phyloP scores from a whole-genome alignment of 2,888 invertebrate genomes.

The Athalia cordata region DNA sequence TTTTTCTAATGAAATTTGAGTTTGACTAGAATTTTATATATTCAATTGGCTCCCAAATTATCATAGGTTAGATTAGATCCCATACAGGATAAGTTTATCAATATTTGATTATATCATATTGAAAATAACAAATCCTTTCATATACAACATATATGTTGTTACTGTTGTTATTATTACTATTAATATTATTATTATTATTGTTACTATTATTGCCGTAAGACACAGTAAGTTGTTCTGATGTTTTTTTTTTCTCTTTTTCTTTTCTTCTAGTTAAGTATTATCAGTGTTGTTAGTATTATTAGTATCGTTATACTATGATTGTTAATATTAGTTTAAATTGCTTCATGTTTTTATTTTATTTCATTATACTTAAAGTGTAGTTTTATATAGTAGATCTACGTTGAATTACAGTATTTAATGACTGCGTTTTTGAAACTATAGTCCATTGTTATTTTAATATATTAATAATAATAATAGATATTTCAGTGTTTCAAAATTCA shows the following conservation, averaged over 20 bases:
- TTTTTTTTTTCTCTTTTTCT: slow-evolving; percentile 6
- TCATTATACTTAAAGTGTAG: neutral
- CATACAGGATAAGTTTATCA: neutral
- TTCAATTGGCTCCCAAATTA: no score
- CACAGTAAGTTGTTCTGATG: slow-evolving; percentile 52
- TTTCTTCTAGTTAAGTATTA: slow-evolving; percentile 12
- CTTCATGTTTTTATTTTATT: slow-evolving; percentile 36
- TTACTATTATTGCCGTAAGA: slow-evolving; percentile 55
- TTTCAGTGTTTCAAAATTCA: slow-evolving; percentile 41
- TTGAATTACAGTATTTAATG: slow-evolving; percentile 50
- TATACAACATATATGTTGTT: neutral
- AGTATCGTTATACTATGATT: slow-evolving; percentile 49
- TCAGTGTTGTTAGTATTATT: slow-evolving; percentile 20
- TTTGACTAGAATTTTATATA: no score
- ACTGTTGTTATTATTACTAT: neutral
- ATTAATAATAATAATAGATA: neutral
- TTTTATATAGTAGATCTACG: slow-evolving; percentile 15
- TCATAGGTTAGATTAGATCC: no score
- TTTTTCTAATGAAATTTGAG: no score
- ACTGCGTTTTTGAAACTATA: slow-evolving; percentile 43
- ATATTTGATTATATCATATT: slow-evolving; percentile 10
- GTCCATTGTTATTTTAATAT: slow-evolving; percentile 36
- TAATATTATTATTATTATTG: neutral
- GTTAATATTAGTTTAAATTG: slow-evolving; percentile 22
- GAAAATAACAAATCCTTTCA: slow-evolving; percentile 33